A percentile compares a stretch with the other conserved stretches of the same genome.
These are phyloP conservation scores for Prosopocoilus inquinatus DNA, from an alignment of 2,888 invertebrate species.

Conservation along the genomic window DNA sequence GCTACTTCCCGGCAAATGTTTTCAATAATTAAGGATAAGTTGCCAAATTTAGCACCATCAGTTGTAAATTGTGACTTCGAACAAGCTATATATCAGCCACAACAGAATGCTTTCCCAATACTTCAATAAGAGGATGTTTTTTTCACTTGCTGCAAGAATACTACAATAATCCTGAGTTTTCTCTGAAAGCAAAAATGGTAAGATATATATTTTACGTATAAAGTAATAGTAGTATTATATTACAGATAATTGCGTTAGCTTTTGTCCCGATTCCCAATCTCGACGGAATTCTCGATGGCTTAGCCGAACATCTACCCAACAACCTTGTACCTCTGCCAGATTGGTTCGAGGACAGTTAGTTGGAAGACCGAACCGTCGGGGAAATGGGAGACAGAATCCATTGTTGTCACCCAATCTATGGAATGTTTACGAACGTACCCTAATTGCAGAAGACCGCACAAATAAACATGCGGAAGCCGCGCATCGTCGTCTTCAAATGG, in stretches of 20 bases:
- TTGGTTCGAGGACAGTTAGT: conserved; percentile 12
- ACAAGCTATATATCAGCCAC: not conserved
- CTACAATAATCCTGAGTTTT: not conserved
- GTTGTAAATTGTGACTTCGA: conserved; percentile 7
- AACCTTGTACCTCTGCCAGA: conserved; percentile 1
- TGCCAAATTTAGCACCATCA: not conserved
- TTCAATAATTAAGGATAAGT: not conserved
- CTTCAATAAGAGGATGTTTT: conserved; percentile 1
- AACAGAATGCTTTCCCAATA: not conserved
- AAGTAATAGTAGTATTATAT: too few species aligned
- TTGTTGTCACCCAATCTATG: conserved; percentile 1
- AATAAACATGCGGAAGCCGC: conserved; percentile 16
- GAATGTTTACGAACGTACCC: conserved; percentile 4
- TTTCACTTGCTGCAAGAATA: not conserved
- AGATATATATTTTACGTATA: not conserved
- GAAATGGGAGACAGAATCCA: too few species aligned
- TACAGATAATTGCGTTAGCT: too few species aligned
- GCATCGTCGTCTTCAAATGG: conserved; percentile 3
- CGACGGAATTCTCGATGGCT: too few species aligned
- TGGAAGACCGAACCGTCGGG: not conserved
- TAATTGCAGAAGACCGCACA: conserved; percentile 10
- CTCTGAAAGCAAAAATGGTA: conserved; percentile 6
- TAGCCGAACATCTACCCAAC: too few species aligned
- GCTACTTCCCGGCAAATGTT: conserved; percentile 2
- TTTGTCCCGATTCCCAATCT: too few species aligned